These are phyloP conservation scores for Indri indri DNA, from an alignment of 2,113 vertebrate genomes.

Conservation along the genomic window DNA sequence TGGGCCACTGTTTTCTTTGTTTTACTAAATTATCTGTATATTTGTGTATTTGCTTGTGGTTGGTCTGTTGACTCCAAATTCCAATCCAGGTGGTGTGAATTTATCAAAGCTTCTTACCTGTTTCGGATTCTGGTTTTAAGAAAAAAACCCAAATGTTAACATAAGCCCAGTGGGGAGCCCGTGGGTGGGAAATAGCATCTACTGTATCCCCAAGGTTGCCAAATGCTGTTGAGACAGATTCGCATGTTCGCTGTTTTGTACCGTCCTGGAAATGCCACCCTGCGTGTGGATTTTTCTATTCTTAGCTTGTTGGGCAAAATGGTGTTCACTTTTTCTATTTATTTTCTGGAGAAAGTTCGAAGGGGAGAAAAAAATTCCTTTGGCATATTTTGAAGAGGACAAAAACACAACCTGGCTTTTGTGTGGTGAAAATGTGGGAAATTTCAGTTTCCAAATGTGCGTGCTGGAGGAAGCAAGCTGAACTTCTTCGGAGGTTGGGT, in stretches of 20 bases:
- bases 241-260: neutral
- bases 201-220: neutral
- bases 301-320: conserved; percentile 15
- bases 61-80: neutral
- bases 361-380: conserved; percentile 39
- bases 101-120: neutral
- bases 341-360: conserved; percentile 37
- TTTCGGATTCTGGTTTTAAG: neutral
- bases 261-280: neutral
- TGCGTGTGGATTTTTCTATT: conserved; percentile 40
- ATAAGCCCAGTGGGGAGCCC: neutral
- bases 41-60: neutral
- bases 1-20: neutral
- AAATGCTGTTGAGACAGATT: neutral
- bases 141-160: neutral
- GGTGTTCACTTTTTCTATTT: conserved; percentile 3
- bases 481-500: neutral
- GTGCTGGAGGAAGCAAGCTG: conserved; percentile 5
- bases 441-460: neutral
- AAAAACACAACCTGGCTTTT: conserved; percentile 50
- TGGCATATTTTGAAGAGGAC: conserved; percentile 38
- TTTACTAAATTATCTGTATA: neutral
- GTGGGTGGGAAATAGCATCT: neutral
- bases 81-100: neutral
- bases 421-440: neutral